Conservation (phyloP, 1,140 invertebrate genomes). For the Lasioglossum baleicum region DNA sequence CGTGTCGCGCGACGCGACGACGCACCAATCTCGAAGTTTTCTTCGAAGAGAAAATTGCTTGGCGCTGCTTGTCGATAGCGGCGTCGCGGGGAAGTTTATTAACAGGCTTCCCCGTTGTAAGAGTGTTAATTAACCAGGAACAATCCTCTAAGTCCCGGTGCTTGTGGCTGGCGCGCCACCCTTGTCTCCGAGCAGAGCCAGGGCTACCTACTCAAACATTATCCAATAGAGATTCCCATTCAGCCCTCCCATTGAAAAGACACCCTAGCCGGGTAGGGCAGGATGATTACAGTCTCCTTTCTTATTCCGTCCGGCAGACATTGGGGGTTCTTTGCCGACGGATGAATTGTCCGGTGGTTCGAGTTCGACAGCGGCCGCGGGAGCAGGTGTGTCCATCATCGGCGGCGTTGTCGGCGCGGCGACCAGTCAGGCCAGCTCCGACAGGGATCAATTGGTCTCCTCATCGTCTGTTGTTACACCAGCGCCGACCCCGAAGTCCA, state of each 20-base stretch:
- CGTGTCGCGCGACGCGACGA: no score
- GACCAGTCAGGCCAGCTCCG: slow-evolving; percentile 56
- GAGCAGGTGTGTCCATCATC: slow-evolving; percentile 70
- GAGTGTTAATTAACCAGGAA: background rate
- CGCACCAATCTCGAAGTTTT: no score
- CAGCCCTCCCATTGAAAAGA: background rate
- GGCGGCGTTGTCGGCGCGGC: slow-evolving; percentile 59
- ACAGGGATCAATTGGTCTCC: slow-evolving; percentile 66
- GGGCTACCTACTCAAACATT: background rate
- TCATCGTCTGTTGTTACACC: slow-evolving; percentile 62
- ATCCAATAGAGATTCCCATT: slow-evolving; percentile 3
- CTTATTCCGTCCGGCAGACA: slow-evolving; percentile 59
- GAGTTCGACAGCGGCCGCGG: slow-evolving; percentile 74
- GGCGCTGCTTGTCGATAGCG: no score
- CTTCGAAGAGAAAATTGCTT: no score
- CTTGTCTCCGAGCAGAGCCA: no score
- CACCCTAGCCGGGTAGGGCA: background rate
- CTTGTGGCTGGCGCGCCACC: no score
- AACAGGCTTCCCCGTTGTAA: no score
- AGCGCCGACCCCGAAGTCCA: slow-evolving; percentile 63
- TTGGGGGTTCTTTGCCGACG: slow-evolving; percentile 76
- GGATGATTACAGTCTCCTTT: background rate
- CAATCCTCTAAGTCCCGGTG: background rate
- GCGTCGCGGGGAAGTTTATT: no score
- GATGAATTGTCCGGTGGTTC: slow-evolving; percentile 77